Evolutionary conservation across 2,113 vertebrate species (phyloP), one percentile per base, ranked within the genome.

Genomic region (Dermatemys mawii): DNA sequence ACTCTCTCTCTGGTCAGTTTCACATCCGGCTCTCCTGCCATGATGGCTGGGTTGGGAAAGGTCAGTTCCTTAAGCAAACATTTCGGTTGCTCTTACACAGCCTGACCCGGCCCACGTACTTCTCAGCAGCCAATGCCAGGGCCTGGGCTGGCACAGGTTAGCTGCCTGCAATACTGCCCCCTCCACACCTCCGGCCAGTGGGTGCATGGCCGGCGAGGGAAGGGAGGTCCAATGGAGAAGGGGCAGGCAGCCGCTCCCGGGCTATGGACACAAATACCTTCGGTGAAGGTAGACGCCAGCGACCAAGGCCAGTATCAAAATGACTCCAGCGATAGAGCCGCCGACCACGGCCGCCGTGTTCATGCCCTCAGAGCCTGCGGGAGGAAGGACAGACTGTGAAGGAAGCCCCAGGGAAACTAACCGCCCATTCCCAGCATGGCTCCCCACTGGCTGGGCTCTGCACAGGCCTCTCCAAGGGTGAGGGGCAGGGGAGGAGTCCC

Each of bases 221-320:
- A 41, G 38, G 22, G 41, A 44, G 41, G 11, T 29, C 41, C 41
- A 6, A 29, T 8, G 24, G 73, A 41, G 41, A 76, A 76, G 24
- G 6, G 73, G 46, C 41, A 29, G 38, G 13, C 41, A 29, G 73
- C 73, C 26, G 2, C 26, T 76, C 26, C 24, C 16, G 11, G 24
- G 73, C 26, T 26, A 76, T 8, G 26, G 63, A n/a, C 2, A 3
- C 4, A 46, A 98, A 97, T 67, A 99, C 99, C 99, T 98, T 96
- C 95, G 98, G 78, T 97, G 97, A 24, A 99, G 4, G 16, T 99
- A 98, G 83, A 99, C 97, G 22, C 89, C 29, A 0, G 90, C 90
- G 8, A 98, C 98, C 41, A 99, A 81, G 11, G 98, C 27, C n/a
- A 99, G 19, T 21, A 99, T 98, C 1, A 98, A 53, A 11, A 97